phyloP scores from a whole-genome alignment of 2,113 vertebrate genomes.

The Riparia riparia region DNA sequence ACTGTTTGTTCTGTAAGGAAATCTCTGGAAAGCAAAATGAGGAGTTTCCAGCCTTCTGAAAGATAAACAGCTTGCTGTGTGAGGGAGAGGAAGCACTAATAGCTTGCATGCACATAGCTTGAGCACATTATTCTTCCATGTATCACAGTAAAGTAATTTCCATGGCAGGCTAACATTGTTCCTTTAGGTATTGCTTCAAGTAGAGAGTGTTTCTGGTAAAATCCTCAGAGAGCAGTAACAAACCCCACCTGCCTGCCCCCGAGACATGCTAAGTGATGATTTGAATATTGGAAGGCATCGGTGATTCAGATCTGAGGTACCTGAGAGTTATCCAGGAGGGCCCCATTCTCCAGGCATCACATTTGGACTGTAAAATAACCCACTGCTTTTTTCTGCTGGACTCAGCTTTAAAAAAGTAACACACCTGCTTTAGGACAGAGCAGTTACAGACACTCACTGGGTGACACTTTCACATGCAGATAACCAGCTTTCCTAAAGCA shows the following conservation, averaged over 20 bases:
- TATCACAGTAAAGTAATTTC: neutral
- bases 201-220: neutral
- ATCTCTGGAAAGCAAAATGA: neutral
- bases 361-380: neutral
- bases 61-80: neutral
- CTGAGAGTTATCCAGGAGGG: neutral
- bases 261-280: neutral
- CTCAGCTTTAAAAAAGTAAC: neutral
- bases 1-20: neutral
- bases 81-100: neutral
- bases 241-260: neutral
- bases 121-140: neutral
- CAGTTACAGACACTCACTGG: neutral
- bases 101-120: neutral
- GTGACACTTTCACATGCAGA: neutral
- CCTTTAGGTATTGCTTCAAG: neutral
- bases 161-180: neutral
- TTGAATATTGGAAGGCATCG: neutral
- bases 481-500: neutral
- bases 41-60: neutral
- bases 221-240: neutral
- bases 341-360: neutral
- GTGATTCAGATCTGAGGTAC: neutral
- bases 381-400: neutral
- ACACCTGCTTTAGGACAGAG: neutral